These are phyloP conservation scores for Corydoras sp. DNA, from an alignment of 2,113 vertebrate species.

Conservation along the genomic window DNA sequence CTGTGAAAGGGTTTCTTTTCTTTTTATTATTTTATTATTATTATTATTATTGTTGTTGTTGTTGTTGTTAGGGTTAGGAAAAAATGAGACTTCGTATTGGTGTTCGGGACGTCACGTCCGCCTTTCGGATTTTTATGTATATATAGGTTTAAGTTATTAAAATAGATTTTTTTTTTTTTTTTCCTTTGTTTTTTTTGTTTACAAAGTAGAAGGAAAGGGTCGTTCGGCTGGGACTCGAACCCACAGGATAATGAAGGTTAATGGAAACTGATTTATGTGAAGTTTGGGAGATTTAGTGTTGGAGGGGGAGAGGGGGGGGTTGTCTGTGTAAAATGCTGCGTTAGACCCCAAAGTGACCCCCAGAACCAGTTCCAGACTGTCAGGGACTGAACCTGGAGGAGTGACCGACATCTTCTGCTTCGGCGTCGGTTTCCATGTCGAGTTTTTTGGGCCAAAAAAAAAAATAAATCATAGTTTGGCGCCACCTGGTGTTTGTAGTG, in stretches of 20 bases:
- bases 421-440: too few relatives aligned
- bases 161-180: conserved; percentile 44
- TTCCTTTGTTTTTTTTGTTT: conserved; percentile 51
- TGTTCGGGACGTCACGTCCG: conserved; percentile 56
- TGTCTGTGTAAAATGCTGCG: too few relatives aligned
- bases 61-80: neutral
- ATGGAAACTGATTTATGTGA: neutral
- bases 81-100: too few relatives aligned
- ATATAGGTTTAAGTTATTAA: conserved; percentile 69
- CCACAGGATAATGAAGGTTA: neutral
- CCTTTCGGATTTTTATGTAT: conserved; percentile 58
- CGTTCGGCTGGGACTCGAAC: neutral
- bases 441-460: too few relatives aligned
- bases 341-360: too few relatives aligned
- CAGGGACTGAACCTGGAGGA: too few relatives aligned
- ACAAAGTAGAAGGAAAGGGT: conserved; percentile 38
- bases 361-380: too few relatives aligned
- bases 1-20: neutral
- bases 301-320: neutral
- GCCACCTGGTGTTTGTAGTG: too few relatives aligned
- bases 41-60: too few relatives aligned
- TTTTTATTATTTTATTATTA: neutral
- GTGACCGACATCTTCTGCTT: too few relatives aligned
- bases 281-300: too few relatives aligned
- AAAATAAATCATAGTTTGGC: too few relatives aligned